phyloP scores from a whole-genome alignment of 35 echinoderm and acorn worm genomes.

The Heliocidaris tuberculata region DNA sequence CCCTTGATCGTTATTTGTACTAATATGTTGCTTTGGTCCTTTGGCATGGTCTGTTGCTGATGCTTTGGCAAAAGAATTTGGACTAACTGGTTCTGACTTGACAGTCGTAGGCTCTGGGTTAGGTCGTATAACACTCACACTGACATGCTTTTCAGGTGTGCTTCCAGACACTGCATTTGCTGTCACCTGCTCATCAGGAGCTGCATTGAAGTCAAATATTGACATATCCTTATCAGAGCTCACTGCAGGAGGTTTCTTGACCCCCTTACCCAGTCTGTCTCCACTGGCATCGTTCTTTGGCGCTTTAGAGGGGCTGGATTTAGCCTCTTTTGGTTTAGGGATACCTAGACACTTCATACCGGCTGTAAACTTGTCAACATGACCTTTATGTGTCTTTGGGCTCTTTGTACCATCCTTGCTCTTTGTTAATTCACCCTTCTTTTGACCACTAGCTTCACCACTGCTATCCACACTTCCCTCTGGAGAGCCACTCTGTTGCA shows the following conservation, averaged over 20 bases:
- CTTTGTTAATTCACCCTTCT: constrained; percentile 22
- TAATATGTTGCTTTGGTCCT: constrained; percentile 49
- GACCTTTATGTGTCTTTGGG: constrained; percentile 49
- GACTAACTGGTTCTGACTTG: constrained; percentile 49
- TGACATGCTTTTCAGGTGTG: constrained; percentile 50
- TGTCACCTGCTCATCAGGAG: constrained; percentile 55
- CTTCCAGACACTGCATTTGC: constrained; percentile 32
- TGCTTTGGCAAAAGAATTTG: constrained; percentile 47
- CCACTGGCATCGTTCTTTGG: constrained; percentile 29
- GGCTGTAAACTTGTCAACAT: constrained; percentile 41
- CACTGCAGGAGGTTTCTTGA: constrained; percentile 38
- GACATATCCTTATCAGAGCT: constrained; percentile 77
- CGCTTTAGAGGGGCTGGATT: constrained; percentile 19
- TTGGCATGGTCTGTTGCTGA: constrained; percentile 35
- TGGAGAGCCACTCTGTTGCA: background rate
- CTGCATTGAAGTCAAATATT: constrained; percentile 93
- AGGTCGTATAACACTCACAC: constrained; percentile 64
- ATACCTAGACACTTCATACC: constrained; percentile 42
- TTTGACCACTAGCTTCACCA: background rate
- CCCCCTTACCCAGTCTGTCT: background rate
- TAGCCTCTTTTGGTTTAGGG: constrained; percentile 38
- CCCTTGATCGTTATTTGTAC: constrained; percentile 4
- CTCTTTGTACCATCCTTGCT: background rate
- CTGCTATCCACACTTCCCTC: constrained; percentile 24
- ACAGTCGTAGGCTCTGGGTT: constrained; percentile 50